These are phyloP conservation scores for Eulithis testata DNA, from an alignment of 2,888 invertebrate genomes.

Conservation along the genomic window DNA sequence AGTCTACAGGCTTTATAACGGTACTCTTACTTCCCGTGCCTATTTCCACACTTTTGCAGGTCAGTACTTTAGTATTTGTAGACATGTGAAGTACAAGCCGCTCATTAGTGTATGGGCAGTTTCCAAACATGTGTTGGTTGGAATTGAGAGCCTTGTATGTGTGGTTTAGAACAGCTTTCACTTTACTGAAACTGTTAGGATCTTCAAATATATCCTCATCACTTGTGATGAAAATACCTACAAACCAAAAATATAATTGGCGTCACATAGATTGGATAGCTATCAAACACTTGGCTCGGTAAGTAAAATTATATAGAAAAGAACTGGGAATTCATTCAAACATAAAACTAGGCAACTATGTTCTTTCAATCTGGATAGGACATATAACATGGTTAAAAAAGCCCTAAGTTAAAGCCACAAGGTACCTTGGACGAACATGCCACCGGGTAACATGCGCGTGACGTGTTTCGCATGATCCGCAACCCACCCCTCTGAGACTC, in stretches of 20 bases:
- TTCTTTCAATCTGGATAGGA: too few relatives aligned
- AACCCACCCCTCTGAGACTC: slow-evolving; percentile 88
- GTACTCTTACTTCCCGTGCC: slow-evolving; percentile 65
- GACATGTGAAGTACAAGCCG: slow-evolving; percentile 87
- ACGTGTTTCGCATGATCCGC: slow-evolving; percentile 94
- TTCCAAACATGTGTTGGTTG: slow-evolving; percentile 86
- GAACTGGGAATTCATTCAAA: too few relatives aligned
- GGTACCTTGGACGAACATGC: slow-evolving; percentile 91
- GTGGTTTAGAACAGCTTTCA: slow-evolving; percentile 83
- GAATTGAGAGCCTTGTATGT: slow-evolving; percentile 82
- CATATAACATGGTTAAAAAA: too few relatives aligned
- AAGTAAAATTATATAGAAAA: too few relatives aligned
- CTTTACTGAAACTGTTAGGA: slow-evolving; percentile 81
- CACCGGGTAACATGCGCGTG: slow-evolving; percentile 95
- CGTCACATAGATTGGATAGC: too few relatives aligned
- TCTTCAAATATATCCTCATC: slow-evolving; percentile 86
- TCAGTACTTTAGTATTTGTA: slow-evolving; percentile 79
- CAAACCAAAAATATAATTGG: slow-evolving; percentile 37
- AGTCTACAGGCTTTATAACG: slow-evolving; percentile 88
- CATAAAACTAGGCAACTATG: too few relatives aligned
- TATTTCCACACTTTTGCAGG: slow-evolving; percentile 87
- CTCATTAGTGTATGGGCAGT: slow-evolving; percentile 81
- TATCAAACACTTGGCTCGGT: too few relatives aligned
- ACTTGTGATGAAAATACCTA: slow-evolving; percentile 90
- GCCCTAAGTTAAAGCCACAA: too few relatives aligned